Conservation (phyloP, 2,797 vertebrate genomes). For the Lagodon rhomboides region DNA sequence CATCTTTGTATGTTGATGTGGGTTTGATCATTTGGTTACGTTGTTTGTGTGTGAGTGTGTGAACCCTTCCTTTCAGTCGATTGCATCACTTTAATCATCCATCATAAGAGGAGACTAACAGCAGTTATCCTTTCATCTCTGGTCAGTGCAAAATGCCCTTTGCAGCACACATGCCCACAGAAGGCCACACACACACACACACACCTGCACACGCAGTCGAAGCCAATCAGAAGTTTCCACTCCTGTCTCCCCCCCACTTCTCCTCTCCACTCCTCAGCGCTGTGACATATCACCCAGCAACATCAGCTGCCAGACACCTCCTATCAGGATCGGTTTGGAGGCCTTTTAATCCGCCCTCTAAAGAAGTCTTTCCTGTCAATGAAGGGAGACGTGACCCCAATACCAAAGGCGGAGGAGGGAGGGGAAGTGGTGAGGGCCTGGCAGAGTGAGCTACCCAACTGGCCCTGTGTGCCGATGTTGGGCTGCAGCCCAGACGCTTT, state of each 20-base stretch:
- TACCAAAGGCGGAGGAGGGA: constrained; percentile 62
- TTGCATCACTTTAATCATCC: constrained; percentile 79
- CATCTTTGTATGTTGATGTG: constrained; percentile 11
- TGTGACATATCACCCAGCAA: constrained; percentile 72
- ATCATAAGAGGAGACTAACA: constrained; percentile 61
- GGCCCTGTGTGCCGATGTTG: constrained; percentile 56
- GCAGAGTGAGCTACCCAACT: constrained; percentile 69
- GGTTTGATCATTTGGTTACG: constrained; percentile 39
- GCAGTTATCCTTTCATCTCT: constrained; percentile 74
- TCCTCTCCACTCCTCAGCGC: constrained; percentile 45
- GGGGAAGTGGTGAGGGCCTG: constrained; percentile 36
- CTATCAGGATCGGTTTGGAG: constrained; percentile 77
- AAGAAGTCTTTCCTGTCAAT: constrained; percentile 80
- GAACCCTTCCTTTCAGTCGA: constrained; percentile 65
- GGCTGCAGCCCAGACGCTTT: constrained; percentile 61
- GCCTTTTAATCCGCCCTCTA: constrained; percentile 78
- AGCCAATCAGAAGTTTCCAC: constrained; percentile 68
- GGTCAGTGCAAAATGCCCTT: constrained; percentile 70
- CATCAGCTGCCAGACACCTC: constrained; percentile 78
- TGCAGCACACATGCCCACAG: constrained; percentile 37
- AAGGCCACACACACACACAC: constrained; percentile 23
- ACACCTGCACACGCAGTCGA: constrained; percentile 53
- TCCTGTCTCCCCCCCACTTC: constrained; percentile 31
- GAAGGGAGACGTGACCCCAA: constrained; percentile 76
- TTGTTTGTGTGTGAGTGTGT: constrained; percentile 48